These are phyloP conservation scores for Cyprinodon variegatus DNA, from an alignment of 2,113 vertebrate species.

Conservation along the genomic window DNA sequence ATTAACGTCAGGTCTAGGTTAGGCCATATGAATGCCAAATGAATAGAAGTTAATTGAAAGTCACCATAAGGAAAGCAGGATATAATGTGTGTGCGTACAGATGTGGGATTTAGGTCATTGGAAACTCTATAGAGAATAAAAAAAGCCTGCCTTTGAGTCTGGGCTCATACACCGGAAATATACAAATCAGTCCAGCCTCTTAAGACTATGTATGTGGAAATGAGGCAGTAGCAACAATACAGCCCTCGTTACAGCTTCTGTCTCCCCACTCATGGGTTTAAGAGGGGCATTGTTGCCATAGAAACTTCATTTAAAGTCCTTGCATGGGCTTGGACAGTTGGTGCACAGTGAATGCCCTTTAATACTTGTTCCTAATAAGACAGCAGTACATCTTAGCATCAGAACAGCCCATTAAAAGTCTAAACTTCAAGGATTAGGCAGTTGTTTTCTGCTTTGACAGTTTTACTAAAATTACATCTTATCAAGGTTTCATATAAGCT, in stretches of 20 bases:
- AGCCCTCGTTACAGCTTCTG: constrained; percentile 29
- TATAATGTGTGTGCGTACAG: not conserved
- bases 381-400: not conserved
- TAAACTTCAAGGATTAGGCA: not conserved
- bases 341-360: not conserved
- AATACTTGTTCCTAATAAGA: not conserved
- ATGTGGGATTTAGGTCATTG: not conserved
- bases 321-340: constrained; percentile 1
- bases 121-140: constrained; percentile 2
- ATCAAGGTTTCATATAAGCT: too few species aligned
- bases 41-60: too few species aligned
- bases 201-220: constrained; percentile 8
- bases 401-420: not conserved
- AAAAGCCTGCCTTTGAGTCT: not conserved
- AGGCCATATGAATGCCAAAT: too few species aligned
- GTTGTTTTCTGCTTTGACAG: too few species aligned
- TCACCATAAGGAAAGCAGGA: too few species aligned
- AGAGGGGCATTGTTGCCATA: constrained; percentile 35
- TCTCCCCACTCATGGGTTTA: constrained; percentile 27
- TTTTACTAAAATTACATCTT: too few species aligned
- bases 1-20: too few species aligned
- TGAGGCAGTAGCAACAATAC: constrained; percentile 18
- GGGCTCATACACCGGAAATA: constrained; percentile 24
- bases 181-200: constrained; percentile 14
- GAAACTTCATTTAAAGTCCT: constrained; percentile 44